phyloP scores from a whole-genome alignment of 2,888 invertebrate genomes.

The Tetrapedia diversipes region DNA sequence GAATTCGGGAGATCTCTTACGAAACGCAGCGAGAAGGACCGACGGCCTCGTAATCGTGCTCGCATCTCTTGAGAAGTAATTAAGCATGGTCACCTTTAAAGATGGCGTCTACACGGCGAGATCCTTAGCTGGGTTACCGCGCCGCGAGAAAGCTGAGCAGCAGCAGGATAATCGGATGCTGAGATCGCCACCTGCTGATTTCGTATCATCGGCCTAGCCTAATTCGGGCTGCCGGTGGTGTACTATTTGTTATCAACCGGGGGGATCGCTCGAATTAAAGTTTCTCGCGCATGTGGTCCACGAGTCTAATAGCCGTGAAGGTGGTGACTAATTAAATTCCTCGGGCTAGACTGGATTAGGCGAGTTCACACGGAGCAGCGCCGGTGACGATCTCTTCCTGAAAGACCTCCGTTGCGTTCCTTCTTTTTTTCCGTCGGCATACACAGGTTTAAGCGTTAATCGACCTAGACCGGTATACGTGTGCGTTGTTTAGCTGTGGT shows the following conservation, averaged over 20 bases:
- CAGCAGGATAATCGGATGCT: slow-evolving; percentile 47
- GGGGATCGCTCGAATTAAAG: slow-evolving; percentile 63
- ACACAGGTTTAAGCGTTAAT: not conserved
- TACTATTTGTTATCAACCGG: slow-evolving; percentile 52
- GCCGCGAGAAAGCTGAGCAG: slow-evolving; percentile 17
- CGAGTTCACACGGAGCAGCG: slow-evolving; percentile 40
- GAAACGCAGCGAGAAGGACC: slow-evolving; percentile 22
- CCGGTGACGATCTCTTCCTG: not conserved
- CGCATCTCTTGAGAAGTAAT: slow-evolving; percentile 42
- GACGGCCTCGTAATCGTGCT: slow-evolving; percentile 14
- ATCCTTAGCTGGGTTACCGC: slow-evolving; percentile 20
- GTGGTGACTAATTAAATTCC: slow-evolving; percentile 67
- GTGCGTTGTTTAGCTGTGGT: not conserved
- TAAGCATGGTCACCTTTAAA: slow-evolving; percentile 38
- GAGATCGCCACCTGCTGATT: slow-evolving; percentile 68
- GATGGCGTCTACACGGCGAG: slow-evolving; percentile 15
- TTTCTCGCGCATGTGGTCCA: slow-evolving; percentile 55
- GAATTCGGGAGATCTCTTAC: slow-evolving; percentile 8
- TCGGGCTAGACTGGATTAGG: slow-evolving; percentile 28
- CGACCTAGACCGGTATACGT: not conserved
- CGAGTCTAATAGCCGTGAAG: slow-evolving; percentile 59
- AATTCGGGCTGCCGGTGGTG: slow-evolving; percentile 62
- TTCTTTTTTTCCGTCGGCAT: not conserved
- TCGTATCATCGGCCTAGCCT: slow-evolving; percentile 58
- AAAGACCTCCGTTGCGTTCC: not conserved